Conservation (phyloP, 2,888 invertebrate species). For the Tiphia femorata region DNA sequence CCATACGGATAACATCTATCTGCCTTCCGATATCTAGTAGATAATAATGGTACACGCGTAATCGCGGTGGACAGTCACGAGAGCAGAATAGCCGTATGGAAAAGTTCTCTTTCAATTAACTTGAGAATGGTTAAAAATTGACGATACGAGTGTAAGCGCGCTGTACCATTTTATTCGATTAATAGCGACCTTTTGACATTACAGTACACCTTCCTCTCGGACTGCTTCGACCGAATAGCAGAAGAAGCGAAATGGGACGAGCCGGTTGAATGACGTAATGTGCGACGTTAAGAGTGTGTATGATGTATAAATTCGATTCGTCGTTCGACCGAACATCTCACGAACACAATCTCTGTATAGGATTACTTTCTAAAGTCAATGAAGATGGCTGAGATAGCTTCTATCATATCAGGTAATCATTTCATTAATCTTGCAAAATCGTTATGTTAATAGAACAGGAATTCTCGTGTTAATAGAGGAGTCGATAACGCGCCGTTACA, state of each 20-base stretch:
- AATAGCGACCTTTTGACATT: conserved; percentile 21
- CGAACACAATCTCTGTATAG: conserved; percentile 28
- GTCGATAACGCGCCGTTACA: no score
- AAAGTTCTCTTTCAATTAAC: no score
- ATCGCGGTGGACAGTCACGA: no score
- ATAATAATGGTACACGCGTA: no score
- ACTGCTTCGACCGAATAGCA: conserved; percentile 95
- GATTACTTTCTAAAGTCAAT: conserved; percentile 22
- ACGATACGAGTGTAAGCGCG: no score
- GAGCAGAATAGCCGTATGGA: no score
- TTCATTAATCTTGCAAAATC: conserved; percentile 13
- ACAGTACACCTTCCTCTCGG: conserved; percentile 90
- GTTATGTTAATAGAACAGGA: no score
- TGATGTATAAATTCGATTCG: conserved; percentile 37
- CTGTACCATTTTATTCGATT: no score
- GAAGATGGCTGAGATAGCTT: conserved; percentile 11
- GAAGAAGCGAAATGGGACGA: conserved; percentile 91
- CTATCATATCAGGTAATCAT: conserved; percentile 30
- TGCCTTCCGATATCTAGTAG: no score
- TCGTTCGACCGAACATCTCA: conserved; percentile 26
- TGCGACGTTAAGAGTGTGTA: conserved; percentile 43
- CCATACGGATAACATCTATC: no score
- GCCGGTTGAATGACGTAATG: conserved; percentile 78
- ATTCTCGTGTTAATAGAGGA: no score
- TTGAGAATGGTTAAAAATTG: no score